These are phyloP conservation scores for Clytia hemisphaerica DNA, from an alignment of 30 jellyfish, hydroid and myxozoan genomes.

Conservation along the genomic window DNA sequence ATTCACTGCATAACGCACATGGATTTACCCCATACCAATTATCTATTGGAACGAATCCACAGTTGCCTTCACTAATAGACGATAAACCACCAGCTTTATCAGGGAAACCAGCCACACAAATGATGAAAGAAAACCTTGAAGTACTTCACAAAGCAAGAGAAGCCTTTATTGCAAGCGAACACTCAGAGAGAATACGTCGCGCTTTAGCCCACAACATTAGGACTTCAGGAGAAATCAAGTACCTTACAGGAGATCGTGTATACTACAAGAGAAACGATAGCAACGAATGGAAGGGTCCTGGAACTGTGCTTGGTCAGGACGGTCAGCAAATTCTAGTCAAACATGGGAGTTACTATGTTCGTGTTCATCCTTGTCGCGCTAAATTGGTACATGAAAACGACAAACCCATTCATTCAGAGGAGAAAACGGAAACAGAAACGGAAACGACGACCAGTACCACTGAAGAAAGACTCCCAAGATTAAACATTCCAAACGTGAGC, in stretches of 20 bases:
- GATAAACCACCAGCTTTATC: slow-evolving; percentile 13
- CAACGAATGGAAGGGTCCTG: slow-evolving; percentile 52
- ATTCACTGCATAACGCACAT: slow-evolving; percentile 20
- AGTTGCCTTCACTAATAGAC: slow-evolving; percentile 30
- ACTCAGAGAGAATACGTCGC: slow-evolving; percentile 34
- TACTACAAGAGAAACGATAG: slow-evolving; percentile 30
- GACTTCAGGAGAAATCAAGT: slow-evolving; percentile 20
- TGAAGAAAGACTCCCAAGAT: too few species aligned
- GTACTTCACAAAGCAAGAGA: slow-evolving; percentile 41
- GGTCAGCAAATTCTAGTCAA: slow-evolving; percentile 15
- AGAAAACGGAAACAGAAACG: too few species aligned
- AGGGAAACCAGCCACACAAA: slow-evolving; percentile 17
- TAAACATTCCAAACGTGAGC: too few species aligned
- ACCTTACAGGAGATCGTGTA: slow-evolving; percentile 27
- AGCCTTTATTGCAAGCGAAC: slow-evolving; percentile 21
- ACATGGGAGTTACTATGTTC: slow-evolving; percentile 8
- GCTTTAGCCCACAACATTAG: slow-evolving; percentile 36
- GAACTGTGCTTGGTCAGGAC: slow-evolving; percentile 20
- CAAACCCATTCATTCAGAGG: too few species aligned
- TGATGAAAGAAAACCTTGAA: slow-evolving; percentile 24
- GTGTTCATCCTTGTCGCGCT: slow-evolving; percentile 26
- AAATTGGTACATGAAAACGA: not conserved
- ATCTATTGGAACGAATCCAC: slow-evolving; percentile 30
- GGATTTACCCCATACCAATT: slow-evolving; percentile 34
- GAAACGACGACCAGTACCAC: too few species aligned